A percentile compares a stretch with the other conserved stretches of the same genome.
phyloP scores from a whole-genome alignment of 2,113 vertebrate genomes.

The Pantherophis guttatus region DNA sequence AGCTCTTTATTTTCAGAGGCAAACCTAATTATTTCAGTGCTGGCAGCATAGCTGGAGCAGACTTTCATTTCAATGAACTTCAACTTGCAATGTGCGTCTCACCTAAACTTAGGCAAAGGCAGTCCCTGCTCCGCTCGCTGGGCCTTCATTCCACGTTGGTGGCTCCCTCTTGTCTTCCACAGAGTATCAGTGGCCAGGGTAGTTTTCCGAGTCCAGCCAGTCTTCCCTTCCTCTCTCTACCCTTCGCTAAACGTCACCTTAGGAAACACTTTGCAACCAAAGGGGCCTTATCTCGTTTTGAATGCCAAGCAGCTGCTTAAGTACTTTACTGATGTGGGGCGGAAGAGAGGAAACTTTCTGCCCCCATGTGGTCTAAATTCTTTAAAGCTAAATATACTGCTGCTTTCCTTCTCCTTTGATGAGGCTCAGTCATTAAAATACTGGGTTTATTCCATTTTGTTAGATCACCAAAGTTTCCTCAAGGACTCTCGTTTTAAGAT shows the following conservation, averaged over 20 bases:
- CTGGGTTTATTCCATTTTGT: neutral
- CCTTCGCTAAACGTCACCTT: neutral
- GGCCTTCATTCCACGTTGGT: neutral
- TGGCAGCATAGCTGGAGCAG: neutral
- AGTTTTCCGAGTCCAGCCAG: neutral
- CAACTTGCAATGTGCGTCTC: neutral
- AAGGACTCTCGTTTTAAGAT: neutral
- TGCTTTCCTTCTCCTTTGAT: neutral
- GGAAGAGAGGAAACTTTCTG: neutral
- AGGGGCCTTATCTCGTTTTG: neutral
- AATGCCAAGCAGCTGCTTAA: neutral
- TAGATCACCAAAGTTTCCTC: too few relatives aligned
- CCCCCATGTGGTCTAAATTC: neutral
- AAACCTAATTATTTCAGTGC: too few relatives aligned
- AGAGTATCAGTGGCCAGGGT: neutral
- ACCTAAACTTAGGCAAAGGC: neutral
- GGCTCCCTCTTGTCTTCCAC: neutral
- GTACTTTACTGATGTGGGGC: constrained; percentile 1
- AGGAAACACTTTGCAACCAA: too few relatives aligned
- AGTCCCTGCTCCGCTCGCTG: neutral
- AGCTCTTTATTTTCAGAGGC: neutral
- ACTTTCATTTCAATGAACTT: neutral
- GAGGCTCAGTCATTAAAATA: neutral
- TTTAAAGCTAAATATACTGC: neutral
- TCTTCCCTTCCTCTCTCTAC: too few relatives aligned